These are phyloP conservation scores for Drosophila watanabei DNA, from an alignment of 1,140 invertebrate genomes.

Conservation along the genomic window DNA sequence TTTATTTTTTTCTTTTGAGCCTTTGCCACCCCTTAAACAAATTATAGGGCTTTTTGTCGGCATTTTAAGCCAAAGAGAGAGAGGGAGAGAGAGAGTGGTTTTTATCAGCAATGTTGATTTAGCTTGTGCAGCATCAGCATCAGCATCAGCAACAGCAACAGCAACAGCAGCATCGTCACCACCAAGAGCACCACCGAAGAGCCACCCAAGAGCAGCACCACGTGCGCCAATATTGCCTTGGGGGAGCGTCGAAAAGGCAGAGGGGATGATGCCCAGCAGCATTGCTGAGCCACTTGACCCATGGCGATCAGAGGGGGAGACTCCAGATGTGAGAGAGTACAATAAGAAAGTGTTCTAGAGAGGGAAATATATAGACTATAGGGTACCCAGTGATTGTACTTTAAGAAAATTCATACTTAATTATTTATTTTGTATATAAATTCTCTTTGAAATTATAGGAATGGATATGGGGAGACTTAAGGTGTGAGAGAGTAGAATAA, in stretches of 20 bases:
- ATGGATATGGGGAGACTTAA: too few species aligned
- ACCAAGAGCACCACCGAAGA: slow-evolving; percentile 9
- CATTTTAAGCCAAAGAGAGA: neutral
- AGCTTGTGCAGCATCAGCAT: slow-evolving; percentile 5
- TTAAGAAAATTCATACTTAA: too few species aligned
- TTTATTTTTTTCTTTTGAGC: neutral
- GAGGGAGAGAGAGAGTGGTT: neutral
- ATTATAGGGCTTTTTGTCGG: slow-evolving; percentile 7
- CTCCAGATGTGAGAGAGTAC: neutral
- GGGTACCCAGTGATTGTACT: neutral
- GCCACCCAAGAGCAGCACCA: slow-evolving; percentile 13
- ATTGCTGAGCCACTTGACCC: slow-evolving; percentile 14
- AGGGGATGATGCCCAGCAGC: slow-evolving; percentile 10
- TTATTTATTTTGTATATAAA: too few species aligned
- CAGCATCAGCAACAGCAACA: slow-evolving; percentile 4
- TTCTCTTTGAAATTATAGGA: too few species aligned
- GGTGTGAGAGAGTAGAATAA: too few species aligned
- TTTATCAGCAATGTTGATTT: slow-evolving; percentile 19
- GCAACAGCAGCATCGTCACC: neutral
- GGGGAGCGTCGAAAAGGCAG: slow-evolving; percentile 17
- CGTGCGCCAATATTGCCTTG: slow-evolving; percentile 15
- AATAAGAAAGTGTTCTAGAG: neutral
- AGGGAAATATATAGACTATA: neutral
- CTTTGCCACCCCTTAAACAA: slow-evolving; percentile 15
- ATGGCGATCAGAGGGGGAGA: slow-evolving; percentile 3